Conservation (phyloP, 2,797 vertebrate genomes). For the Margarornis squamiger region DNA sequence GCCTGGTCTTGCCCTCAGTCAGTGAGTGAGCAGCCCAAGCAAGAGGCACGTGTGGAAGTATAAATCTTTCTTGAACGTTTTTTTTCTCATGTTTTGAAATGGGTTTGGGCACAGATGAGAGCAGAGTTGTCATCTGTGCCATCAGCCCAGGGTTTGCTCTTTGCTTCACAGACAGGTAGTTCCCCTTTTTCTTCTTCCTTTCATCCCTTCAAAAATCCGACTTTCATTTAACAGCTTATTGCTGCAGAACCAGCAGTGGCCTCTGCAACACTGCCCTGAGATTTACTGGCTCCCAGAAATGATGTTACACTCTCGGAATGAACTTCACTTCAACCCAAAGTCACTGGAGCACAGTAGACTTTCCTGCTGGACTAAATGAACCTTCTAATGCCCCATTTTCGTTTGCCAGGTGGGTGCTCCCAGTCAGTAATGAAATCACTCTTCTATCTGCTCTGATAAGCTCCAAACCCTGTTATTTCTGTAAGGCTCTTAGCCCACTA, state of each 20-base stretch:
- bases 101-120: background rate
- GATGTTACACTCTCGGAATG: background rate
- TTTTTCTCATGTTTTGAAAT: background rate
- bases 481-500: background rate
- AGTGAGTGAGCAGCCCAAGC: accelerated
- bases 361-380: background rate
- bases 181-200: background rate
- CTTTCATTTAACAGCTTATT: background rate
- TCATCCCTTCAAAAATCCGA: background rate
- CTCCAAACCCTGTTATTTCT: background rate
- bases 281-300: background rate
- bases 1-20: background rate
- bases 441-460: background rate
- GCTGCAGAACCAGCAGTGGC: background rate
- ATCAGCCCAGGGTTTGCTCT: background rate
- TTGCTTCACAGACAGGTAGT: background rate
- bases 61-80: background rate
- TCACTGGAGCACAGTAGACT: background rate
- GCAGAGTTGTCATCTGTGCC: background rate
- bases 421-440: background rate
- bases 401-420: background rate
- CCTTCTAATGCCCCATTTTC: background rate
- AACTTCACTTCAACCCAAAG: background rate
- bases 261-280: background rate
- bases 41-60: background rate